Evolutionary conservation across 2,797 vertebrate genomes (phyloP).

Genomic region (Dromococcyx pavoninus): DNA sequence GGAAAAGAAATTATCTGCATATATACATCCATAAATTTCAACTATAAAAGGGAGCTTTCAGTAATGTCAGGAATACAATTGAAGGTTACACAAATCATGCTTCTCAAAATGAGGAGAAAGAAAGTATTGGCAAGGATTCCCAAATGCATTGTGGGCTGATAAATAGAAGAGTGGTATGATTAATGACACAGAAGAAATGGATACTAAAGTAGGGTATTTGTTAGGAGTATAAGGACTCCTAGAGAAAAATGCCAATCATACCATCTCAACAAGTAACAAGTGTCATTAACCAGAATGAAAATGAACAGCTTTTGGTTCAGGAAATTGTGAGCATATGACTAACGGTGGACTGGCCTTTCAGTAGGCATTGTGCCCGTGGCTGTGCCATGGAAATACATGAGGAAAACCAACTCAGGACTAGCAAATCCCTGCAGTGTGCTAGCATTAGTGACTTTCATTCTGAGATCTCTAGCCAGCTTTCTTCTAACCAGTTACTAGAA

Average conservation of each 20-base stretch:
- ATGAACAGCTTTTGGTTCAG: not conserved
- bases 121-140: not conserved
- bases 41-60: not conserved
- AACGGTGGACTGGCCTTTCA: not conserved
- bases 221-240: not conserved
- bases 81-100: not conserved
- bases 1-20: not conserved
- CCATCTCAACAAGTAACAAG: not conserved
- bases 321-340: not conserved
- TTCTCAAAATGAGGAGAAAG: not conserved
- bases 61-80: not conserved
- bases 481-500: not conserved
- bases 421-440: not conserved
- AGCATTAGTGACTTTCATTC: not conserved
- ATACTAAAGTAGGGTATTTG: not conserved
- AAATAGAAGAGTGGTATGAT: not conserved
- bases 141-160: not conserved
- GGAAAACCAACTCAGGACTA: not conserved
- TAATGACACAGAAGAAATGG: not conserved
- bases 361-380: not conserved
- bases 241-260: not conserved
- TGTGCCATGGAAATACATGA: fast-evolving
- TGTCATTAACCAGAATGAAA: not conserved
- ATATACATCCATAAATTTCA: not conserved
- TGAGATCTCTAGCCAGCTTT: not conserved